A percentile compares a stretch with the other conserved stretches of the same genome.
phyloP scores from a whole-genome alignment of 2,113 vertebrate genomes.

The Aleadryas rufinucha region DNA sequence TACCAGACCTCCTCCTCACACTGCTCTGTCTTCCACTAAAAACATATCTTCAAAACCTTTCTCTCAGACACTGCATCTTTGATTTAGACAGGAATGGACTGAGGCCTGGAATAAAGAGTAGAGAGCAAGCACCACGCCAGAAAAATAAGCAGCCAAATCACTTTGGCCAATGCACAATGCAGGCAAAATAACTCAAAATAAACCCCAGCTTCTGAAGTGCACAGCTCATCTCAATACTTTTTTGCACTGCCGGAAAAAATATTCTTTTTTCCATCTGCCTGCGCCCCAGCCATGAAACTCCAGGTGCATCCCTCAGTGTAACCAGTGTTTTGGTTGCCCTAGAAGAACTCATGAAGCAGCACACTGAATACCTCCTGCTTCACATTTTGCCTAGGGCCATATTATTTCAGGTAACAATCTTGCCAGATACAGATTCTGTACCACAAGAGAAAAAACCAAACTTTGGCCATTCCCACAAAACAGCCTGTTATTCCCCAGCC shows the following conservation, averaged over 20 bases:
- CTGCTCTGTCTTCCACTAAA: not conserved
- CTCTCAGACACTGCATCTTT: not conserved
- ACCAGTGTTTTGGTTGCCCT: not conserved
- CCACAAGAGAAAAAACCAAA: not conserved
- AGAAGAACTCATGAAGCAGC: not conserved
- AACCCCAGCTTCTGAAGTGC: not conserved
- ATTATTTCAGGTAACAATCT: not conserved
- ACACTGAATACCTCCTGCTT: not conserved
- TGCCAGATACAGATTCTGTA: not conserved
- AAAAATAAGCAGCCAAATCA: not conserved
- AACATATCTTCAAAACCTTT: not conserved
- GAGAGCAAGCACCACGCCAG: not conserved
- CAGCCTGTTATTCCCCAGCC: not conserved
- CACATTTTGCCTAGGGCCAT: not conserved
- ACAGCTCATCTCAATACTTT: not conserved
- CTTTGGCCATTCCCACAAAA: not conserved
- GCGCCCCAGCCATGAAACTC: not conserved
- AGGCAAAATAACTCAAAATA: not conserved
- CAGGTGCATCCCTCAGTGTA: not conserved
- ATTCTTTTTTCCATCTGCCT: not conserved
- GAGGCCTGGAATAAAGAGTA: not conserved
- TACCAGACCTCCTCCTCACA: not conserved
- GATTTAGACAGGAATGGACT: not conserved
- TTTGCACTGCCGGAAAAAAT: not conserved
- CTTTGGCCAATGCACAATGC: not conserved